These are phyloP conservation scores for Philereme transversata DNA, from an alignment of 2,888 invertebrate genomes.

Conservation along the genomic window DNA sequence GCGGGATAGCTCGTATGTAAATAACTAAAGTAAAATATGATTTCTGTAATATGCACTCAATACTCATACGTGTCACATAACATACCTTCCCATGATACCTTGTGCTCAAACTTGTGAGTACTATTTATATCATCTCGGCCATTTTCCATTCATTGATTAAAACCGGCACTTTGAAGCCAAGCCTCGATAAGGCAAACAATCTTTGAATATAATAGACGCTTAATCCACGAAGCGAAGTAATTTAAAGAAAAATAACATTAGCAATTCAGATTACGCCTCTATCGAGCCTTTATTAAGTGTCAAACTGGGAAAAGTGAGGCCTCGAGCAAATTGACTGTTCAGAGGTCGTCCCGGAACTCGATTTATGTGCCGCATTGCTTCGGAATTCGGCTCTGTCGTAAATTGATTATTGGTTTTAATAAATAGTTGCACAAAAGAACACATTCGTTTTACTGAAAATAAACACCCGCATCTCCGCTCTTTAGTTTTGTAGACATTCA, in stretches of 20 bases:
- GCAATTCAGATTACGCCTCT: constrained; percentile 77
- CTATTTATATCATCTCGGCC: constrained; percentile 17
- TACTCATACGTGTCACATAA: too few relatives aligned
- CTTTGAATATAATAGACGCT: constrained; percentile 73
- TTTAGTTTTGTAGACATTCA: too few relatives aligned
- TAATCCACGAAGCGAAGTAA: constrained; percentile 73
- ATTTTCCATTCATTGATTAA: constrained; percentile 38
- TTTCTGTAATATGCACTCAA: too few relatives aligned
- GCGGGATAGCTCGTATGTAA: too few relatives aligned
- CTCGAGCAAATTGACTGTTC: constrained; percentile 69
- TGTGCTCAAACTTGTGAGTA: neutral
- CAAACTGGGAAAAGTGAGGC: constrained; percentile 67
- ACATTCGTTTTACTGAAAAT: too few relatives aligned
- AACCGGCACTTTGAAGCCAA: constrained; percentile 40
- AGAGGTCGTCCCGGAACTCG: constrained; percentile 53
- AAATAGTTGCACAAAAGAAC: too few relatives aligned
- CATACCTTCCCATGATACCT: too few relatives aligned
- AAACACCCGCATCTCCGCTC: too few relatives aligned
- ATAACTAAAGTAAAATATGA: too few relatives aligned
- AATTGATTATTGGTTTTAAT: too few relatives aligned
- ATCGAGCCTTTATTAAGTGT: constrained; percentile 78
- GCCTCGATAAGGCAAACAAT: constrained; percentile 67
- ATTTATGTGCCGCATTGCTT: constrained; percentile 53
- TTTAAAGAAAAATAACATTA: constrained; percentile 83
- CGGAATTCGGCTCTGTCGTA: too few relatives aligned